A percentile compares a stretch with the other conserved stretches of the same genome.
phyloP scores from a whole-genome alignment of 2,113 vertebrate genomes.

The Glaucomys volans region DNA sequence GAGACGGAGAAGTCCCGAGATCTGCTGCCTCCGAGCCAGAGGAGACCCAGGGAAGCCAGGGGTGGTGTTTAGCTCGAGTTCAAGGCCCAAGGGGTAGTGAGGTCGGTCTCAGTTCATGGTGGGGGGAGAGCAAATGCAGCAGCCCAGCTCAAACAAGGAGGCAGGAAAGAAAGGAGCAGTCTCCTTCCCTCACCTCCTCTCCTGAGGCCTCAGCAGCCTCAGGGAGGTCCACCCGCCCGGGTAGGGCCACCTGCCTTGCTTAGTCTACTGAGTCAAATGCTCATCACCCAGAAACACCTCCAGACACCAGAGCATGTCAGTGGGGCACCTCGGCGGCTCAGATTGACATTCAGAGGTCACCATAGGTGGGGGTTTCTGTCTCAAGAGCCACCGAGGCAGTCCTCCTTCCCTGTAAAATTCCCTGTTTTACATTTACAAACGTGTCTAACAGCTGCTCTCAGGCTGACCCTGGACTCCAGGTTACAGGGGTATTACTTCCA shows the following conservation, averaged over 20 bases:
- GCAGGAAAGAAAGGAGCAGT: background rate
- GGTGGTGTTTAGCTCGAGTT: background rate
- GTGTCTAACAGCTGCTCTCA: background rate
- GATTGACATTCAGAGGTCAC: background rate
- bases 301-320: background rate
- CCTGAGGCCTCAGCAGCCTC: background rate
- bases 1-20: no score
- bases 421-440: background rate
- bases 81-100: background rate
- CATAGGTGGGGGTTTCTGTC: background rate
- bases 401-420: no score
- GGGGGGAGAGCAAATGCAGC: background rate
- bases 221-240: no score
- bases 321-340: background rate
- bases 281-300: background rate
- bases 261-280: background rate
- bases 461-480: background rate
- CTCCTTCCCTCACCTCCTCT: background rate
- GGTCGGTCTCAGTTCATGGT: background rate
- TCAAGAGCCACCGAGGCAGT: background rate
- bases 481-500: background rate
- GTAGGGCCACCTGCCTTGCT: background rate
- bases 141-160: background rate
- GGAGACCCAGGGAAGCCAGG: background rate
- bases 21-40: no score